Percentiles rank a stretch among this genome's conserved stretches.
These are phyloP conservation scores for Helobdella robusta DNA, from an alignment of 2,888 invertebrate genomes.

Conservation along the genomic window DNA sequence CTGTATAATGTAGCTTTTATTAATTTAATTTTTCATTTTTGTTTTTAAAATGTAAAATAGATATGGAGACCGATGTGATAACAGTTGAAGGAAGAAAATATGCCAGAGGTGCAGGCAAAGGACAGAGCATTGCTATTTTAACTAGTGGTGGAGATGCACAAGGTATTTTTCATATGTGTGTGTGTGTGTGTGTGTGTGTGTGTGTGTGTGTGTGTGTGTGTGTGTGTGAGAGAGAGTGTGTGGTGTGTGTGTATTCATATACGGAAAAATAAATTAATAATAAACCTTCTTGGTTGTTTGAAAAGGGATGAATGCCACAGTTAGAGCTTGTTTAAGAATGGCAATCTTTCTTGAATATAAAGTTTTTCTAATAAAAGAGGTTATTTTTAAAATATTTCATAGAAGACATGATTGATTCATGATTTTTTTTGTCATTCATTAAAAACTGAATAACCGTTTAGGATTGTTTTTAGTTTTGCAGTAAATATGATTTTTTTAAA, in stretches of 20 bases:
- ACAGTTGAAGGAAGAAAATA: conserved; percentile 46
- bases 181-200: too few relatives aligned
- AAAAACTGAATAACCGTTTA: too few relatives aligned
- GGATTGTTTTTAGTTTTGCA: too few relatives aligned
- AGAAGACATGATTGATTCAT: too few relatives aligned
- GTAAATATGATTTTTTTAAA: too few relatives aligned
- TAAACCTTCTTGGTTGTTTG: too few relatives aligned
- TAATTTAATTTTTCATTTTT: not conserved
- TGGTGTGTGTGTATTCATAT: too few relatives aligned
- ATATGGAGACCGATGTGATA: not conserved
- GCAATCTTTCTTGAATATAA: conserved; percentile 28
- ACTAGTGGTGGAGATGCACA: conserved; percentile 94
- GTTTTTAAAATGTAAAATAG: not conserved
- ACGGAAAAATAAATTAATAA: too few relatives aligned
- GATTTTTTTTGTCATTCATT: too few relatives aligned
- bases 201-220: too few relatives aligned
- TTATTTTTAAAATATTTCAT: too few relatives aligned
- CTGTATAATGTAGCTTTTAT: not conserved
- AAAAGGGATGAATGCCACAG: conserved; percentile 28
- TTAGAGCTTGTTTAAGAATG: conserved; percentile 28
- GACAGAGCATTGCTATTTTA: conserved; percentile 84
- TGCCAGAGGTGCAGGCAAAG: conserved; percentile 54
- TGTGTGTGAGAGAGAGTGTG: too few relatives aligned
- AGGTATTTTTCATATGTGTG: conserved; percentile 55
- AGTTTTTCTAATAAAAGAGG: conserved; percentile 29